Conservation (phyloP, 2,797 vertebrate genomes). For the Hozukius guyotensis region DNA sequence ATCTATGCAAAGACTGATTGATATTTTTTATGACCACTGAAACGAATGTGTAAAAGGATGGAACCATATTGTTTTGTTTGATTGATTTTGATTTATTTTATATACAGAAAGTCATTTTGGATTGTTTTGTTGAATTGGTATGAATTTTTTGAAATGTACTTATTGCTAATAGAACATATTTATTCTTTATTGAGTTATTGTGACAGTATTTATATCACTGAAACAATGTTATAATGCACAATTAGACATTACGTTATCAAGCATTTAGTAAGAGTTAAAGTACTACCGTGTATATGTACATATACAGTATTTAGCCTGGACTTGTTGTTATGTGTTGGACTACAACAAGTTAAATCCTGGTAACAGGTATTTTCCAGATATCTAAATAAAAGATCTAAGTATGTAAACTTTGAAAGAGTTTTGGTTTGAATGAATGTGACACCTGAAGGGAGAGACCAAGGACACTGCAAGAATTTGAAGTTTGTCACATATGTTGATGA, state of each 20-base stretch:
- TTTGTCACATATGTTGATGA: neutral
- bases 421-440: neutral
- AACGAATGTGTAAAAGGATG: neutral
- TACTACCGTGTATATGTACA: neutral
- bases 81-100: constrained; percentile 24
- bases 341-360: neutral
- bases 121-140: constrained; percentile 26
- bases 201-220: neutral
- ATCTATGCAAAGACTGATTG: constrained; percentile 52
- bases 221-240: neutral
- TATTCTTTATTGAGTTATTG: constrained; percentile 31
- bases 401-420: neutral
- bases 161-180: constrained; percentile 19
- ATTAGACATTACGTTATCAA: neutral
- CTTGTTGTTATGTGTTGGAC: constrained; percentile 3
- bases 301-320: neutral
- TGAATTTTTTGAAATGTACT: constrained; percentile 30
- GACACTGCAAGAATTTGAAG: neutral
- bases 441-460: neutral
- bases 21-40: constrained; percentile 18
- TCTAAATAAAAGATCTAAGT: constrained; percentile 42
- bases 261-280: neutral
- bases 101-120: constrained; percentile 25
- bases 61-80: constrained; percentile 24
- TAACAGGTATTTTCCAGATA: constrained; percentile 15